Base-by-base conservation (phyloP, 2,797 vertebrate genomes). In the Melanogrammus aeglefinus region DNA sequence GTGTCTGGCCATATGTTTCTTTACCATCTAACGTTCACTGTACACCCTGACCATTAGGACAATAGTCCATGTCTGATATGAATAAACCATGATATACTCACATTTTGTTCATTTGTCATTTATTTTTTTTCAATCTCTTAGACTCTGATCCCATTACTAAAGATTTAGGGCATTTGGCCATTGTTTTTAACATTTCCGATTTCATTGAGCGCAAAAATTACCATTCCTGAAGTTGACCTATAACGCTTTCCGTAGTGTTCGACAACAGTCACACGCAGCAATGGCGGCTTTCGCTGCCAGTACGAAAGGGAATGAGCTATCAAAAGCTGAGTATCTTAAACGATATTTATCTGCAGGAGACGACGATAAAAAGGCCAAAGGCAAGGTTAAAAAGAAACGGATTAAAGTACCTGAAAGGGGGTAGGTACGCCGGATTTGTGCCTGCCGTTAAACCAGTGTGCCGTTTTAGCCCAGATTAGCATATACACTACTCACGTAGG, bases 261-360 rank as follows among this genome's bases (percentile, higher is more conserved):
- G 79, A 86, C 75, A 90, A 80, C 51, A 85, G 63, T 51, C 24
- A 24, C 63, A 10, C 78, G 80, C 12, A 80, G 86, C 75, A 72
- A 95, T 95, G 95, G 93, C 94, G 10, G 88, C 94, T 36, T 87
- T 84, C 72, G 77, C 75, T 5, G 73, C 77, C 3, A 74, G 78
- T 24, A 86, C 78, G 2, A 90, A 92, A 39, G 83, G 72, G 27
- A 16, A 82, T 0, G 88, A 90, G 27, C 39, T 95, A 5, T 94
- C 92, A 0, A 95, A 94, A 89, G 91, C 93, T 0, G 94, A 95
- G 72, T 95, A 95, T 29, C 76, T 95, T 41, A 95, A 95, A 88
- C 92, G 94, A 0, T 95, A 95, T 90, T 86, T 95, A 78, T 94
- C 94, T 2, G 79, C 80, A 0, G 91, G 89, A 8, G 89, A 87